Conservation (phyloP, 2,888 invertebrate genomes). For the Noctua janthina region DNA sequence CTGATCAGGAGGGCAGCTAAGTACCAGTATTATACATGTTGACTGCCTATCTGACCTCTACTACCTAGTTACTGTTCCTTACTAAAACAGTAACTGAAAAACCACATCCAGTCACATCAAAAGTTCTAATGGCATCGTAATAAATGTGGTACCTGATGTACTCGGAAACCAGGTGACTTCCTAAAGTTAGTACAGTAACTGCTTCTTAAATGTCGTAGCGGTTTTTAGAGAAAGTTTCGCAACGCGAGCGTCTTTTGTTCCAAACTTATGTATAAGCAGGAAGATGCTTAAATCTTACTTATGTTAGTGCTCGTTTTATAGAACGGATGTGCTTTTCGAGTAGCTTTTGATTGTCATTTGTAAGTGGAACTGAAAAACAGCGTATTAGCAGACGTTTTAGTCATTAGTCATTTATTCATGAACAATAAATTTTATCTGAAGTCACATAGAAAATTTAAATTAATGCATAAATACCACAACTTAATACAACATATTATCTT, state of each 20-base stretch:
- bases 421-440: too few species aligned
- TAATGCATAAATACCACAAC: too few species aligned
- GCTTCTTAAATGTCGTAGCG: constrained; percentile 37
- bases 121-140: constrained; percentile 13
- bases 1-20: too few species aligned
- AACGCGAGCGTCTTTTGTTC: constrained; percentile 40
- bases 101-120: background rate
- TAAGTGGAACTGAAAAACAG: background rate
- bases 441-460: too few species aligned
- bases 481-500: too few species aligned
- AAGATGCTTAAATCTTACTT: constrained; percentile 33
- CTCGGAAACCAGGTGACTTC: constrained; percentile 30
- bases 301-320: background rate
- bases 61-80: background rate
- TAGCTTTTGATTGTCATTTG: constrained; percentile 15
- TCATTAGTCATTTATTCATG: too few species aligned
- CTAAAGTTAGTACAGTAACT: constrained; percentile 45
- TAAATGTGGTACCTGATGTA: constrained; percentile 22
- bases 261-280: constrained; percentile 25
- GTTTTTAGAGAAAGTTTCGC: constrained; percentile 41
- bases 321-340: background rate
- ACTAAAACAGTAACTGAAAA: background rate
- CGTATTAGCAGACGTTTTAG: background rate
- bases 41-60: too few species aligned
- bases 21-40: too few species aligned